A percentile compares a stretch with the other conserved stretches of the same genome.
These are phyloP conservation scores for Thomomys bottae DNA, from an alignment of 2,113 vertebrate species.

Conservation along the genomic window DNA sequence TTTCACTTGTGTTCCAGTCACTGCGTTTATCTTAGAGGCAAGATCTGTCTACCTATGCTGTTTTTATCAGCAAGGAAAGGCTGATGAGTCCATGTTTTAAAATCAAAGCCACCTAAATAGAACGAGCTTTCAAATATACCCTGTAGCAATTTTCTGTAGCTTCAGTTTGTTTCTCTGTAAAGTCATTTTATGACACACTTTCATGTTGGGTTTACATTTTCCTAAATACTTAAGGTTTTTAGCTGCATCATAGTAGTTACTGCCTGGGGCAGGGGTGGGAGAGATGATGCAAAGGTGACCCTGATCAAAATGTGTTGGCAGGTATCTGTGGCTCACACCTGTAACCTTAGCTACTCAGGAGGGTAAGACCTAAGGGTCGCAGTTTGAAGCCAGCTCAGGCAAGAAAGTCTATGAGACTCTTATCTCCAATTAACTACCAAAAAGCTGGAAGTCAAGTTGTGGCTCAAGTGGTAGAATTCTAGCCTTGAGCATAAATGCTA, in stretches of 20 bases:
- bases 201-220: constrained; percentile 19
- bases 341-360: no score
- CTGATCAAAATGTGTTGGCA: no score
- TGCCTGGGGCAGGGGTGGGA: neutral
- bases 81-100: neutral
- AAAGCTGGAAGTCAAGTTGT: no score
- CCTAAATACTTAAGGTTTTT: constrained; percentile 10
- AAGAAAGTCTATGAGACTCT: no score
- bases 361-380: no score
- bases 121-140: neutral
- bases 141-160: neutral
- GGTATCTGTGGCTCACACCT: no score
- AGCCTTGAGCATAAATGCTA: no score
- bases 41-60: no score
- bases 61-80: constrained; percentile 7
- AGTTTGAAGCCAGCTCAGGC: no score
- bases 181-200: neutral
- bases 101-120: neutral
- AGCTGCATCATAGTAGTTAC: neutral
- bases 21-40: neutral
- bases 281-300: no score
- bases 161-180: neutral
- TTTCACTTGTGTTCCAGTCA: neutral
- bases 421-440: no score
- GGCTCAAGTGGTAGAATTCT: no score